Conservation (phyloP, 30 jellyfish, hydroid and myxozoan genomes). For the Pelagia noctiluca region DNA sequence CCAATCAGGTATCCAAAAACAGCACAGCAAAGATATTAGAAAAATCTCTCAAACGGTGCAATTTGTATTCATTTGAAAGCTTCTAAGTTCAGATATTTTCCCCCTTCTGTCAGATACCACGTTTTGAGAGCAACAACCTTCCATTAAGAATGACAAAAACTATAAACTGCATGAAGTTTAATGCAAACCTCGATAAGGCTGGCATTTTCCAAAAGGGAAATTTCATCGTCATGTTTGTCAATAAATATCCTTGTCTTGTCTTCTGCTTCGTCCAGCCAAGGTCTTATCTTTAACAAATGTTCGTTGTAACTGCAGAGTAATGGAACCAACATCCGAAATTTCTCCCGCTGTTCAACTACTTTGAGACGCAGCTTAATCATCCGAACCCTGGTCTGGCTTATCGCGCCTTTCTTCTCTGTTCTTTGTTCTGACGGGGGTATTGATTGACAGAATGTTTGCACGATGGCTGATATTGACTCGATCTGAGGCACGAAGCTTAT, state of each 20-base stretch:
- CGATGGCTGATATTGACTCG: constrained; percentile 43
- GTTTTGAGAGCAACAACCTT: too few relatives aligned
- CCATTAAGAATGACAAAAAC: too few relatives aligned
- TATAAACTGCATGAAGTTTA: too few relatives aligned
- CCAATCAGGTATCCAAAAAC: too few relatives aligned
- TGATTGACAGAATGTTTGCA: constrained; percentile 77
- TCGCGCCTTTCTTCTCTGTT: constrained; percentile 54
- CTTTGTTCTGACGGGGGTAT: constrained; percentile 80
- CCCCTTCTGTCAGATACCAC: too few relatives aligned
- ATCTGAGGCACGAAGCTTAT: constrained; percentile 63
- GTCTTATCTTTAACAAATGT: constrained; percentile 38
- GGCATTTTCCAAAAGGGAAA: constrained; percentile 62
- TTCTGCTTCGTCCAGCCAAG: constrained; percentile 83
- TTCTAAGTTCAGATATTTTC: too few relatives aligned
- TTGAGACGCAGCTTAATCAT: constrained; percentile 31
- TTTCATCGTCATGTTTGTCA: constrained; percentile 47
- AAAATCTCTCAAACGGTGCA: too few relatives aligned
- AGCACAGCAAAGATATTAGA: too few relatives aligned
- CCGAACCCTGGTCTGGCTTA: constrained; percentile 65
- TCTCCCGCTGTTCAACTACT: constrained; percentile 64
- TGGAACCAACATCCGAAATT: constrained; percentile 60
- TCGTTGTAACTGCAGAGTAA: constrained; percentile 69
- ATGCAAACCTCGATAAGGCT: constrained; percentile 75
- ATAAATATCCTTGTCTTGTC: constrained; percentile 47
- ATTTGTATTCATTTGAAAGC: too few relatives aligned